Evolutionary conservation across 2,888 invertebrate genomes (phyloP).

Genomic region (Homarus gammarus): DNA sequence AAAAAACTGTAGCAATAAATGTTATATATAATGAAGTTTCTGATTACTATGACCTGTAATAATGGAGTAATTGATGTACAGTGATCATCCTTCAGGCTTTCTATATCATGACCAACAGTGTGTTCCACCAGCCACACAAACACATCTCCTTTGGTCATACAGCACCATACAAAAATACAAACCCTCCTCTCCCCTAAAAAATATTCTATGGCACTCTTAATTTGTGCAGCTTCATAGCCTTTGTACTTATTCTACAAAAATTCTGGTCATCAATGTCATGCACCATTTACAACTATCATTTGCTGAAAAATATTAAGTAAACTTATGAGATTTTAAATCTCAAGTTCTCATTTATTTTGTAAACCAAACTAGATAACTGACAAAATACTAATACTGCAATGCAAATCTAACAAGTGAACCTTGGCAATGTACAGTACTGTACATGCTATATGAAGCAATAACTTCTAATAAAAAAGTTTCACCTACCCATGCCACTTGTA

Average conservation of each 20-base stretch:
- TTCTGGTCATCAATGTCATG: neutral
- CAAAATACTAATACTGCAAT: neutral
- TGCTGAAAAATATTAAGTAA: neutral
- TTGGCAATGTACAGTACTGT: too few relatives aligned
- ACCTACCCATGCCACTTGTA: neutral
- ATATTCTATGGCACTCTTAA: slow-evolving; percentile 52
- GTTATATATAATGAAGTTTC: neutral
- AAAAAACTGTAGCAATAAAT: neutral
- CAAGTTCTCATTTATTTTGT: neutral
- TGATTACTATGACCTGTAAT: neutral
- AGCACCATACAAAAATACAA: slow-evolving; percentile 62
- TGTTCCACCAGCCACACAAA: slow-evolving; percentile 14
- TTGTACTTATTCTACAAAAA: slow-evolving; percentile 49
- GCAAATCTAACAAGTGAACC: neutral
- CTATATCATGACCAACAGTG: neutral
- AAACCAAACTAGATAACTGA: neutral
- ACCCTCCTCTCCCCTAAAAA: slow-evolving; percentile 24
- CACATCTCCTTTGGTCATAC: slow-evolving; percentile 53
- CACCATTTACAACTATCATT: neutral
- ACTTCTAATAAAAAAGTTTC: neutral
- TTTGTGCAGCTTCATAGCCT: slow-evolving; percentile 46
- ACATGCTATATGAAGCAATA: neutral
- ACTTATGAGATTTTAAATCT: neutral
- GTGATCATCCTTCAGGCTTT: neutral
- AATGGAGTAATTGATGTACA: neutral